Evolutionary conservation across 2,797 vertebrate genomes (phyloP), one percentile per base, ranked within the genome.

Genomic region (Gallirallus australis): DNA sequence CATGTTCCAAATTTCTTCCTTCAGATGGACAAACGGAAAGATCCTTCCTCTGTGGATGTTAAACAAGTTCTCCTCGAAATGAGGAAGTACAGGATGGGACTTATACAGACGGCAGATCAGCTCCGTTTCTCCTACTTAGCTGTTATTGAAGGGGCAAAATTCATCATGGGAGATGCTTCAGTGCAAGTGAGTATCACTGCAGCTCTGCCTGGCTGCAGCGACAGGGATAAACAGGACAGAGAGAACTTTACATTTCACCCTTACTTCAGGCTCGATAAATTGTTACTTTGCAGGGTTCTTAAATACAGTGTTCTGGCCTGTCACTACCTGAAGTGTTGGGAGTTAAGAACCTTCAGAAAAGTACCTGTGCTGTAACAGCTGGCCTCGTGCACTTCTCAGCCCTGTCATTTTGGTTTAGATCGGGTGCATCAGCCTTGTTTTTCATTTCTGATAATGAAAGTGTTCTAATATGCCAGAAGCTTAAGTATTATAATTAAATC

Each of bases 71-170:
- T 99, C n/a, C 97, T 99, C 78, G 99, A 99, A 81, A 99, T 99
- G 99, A 97, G 99, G 28, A 98, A 98, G 35, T 98, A 98, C 92
- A 98, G 99, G 20, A 99, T 99, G 99, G 99, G 99, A 5, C 98
- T 99, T 77, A 99, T 99, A 93, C 99, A 99, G 98, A 99, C 99
- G 0, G 99, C 99, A 2, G 99, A 99, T 92, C 99, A 99, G 96
- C 99, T 99, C 39, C 98, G 99, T 4, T 99, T 99, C 97, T 99
- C 99, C 94, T 99, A 99, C 97, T 95, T 99, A 5, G 99, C 99
- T 48, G 99, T 99, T 82, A 99, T 99, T 7, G 99, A 99, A 96
- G 99, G 99, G 40, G 99, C 99, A 93, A 99, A 99, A 89, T 99
- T 98, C 97, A 99, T 99, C 92, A 99, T 98, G 98, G 99, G 99